Percentiles rank a stretch among this genome's conserved stretches.
Conservation (phyloP, 1,140 invertebrate genomes). For the Triops cancriformis region DNA sequence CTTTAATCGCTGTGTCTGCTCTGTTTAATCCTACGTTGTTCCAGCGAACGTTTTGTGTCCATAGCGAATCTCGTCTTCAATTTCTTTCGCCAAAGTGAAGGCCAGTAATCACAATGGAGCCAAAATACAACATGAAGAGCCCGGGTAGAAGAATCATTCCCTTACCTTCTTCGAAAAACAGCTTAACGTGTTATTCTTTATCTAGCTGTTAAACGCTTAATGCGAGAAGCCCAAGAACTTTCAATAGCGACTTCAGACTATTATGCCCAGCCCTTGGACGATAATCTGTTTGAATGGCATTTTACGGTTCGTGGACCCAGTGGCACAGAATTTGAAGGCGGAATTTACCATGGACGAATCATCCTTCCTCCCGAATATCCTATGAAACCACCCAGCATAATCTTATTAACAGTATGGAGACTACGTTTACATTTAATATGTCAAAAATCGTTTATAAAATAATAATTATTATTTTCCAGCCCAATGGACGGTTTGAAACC, state of each 20-base stretch:
- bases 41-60: neutral
- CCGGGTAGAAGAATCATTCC: neutral
- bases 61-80: neutral
- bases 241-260: slow-evolving; percentile 80
- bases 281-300: slow-evolving; percentile 97
- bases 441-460: neutral
- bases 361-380: slow-evolving; percentile 79
- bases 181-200: neutral
- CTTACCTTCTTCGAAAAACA: neutral
- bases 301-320: slow-evolving; percentile 85
- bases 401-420: slow-evolving; percentile 70
- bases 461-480: slow-evolving; percentile 48
- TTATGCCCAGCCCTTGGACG: slow-evolving; percentile 80
- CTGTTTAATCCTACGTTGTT: neutral
- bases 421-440: slow-evolving; percentile 1
- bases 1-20: neutral
- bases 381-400: slow-evolving; percentile 95
- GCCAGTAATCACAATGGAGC: neutral
- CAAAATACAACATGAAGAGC: slow-evolving; percentile 1
- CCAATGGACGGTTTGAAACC: slow-evolving; percentile 88
- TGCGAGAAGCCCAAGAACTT: slow-evolving; percentile 84
- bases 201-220: slow-evolving; percentile 81
- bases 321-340: slow-evolving; percentile 78
- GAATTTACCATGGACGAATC: slow-evolving; percentile 86
- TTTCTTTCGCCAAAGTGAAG: neutral